Evolutionary conservation across 37 sponge, comb jelly and placozoan genomes (phyloP).

Genomic region (Corticium candelabrum): DNA sequence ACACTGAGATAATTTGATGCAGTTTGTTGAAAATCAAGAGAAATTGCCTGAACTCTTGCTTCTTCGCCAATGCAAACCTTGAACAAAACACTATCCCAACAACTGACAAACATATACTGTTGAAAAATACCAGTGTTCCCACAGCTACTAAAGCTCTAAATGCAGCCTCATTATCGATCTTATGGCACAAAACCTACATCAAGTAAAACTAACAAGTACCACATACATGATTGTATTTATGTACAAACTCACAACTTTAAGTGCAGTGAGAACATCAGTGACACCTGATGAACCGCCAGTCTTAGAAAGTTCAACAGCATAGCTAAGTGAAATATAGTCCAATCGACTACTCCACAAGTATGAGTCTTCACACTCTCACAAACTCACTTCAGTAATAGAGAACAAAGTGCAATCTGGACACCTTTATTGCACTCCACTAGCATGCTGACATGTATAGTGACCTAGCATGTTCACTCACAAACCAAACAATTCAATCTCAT

Average conservation of each 20-base stretch:
- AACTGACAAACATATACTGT: no score
- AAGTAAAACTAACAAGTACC: neutral
- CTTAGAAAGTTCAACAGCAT: neutral
- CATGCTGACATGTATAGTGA: no score
- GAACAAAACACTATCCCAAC: neutral
- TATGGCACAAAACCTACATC: neutral
- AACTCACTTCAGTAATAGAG: neutral
- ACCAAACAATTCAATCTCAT: no score
- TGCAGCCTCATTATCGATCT: neutral
- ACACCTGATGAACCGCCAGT: no score
- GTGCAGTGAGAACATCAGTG: no score
- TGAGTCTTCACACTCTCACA: no score
- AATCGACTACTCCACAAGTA: no score
- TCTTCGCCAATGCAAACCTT: neutral
- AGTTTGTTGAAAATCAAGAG: neutral
- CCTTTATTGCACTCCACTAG: neutral
- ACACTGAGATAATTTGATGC: neutral
- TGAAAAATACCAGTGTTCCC: neutral
- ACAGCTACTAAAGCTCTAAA: neutral
- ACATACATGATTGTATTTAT: no score
- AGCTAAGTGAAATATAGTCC: no score
- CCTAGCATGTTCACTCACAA: no score
- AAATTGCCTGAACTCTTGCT: neutral
- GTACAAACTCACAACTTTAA: no score
- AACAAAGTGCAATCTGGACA: neutral